A percentile compares a stretch with the other conserved stretches of the same genome.
phyloP scores from a whole-genome alignment of 2,888 invertebrate genomes.

The Pinctada fucata region DNA sequence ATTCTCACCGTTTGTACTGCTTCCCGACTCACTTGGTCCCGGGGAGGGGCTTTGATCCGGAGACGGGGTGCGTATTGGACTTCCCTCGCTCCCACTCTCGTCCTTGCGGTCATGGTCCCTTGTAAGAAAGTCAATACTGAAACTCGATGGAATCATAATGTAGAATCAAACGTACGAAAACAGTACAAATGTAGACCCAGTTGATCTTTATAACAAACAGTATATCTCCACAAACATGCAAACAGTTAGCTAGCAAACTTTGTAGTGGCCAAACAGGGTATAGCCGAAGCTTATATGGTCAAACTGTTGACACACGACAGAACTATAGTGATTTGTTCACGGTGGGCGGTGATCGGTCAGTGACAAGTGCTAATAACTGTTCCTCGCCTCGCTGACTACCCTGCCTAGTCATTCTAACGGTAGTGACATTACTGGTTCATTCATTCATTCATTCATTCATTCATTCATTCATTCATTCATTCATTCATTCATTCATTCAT shows the following conservation, averaged over 20 bases:
- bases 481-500: no score
- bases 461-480: no score
- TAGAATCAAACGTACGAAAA: no score
- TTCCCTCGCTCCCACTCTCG: conserved; percentile 6
- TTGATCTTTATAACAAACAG: not conserved
- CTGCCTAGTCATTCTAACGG: no score
- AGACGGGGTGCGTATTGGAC: conserved; percentile 20
- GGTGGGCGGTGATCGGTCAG: not conserved
- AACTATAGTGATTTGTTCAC: not conserved
- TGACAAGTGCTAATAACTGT: not conserved
- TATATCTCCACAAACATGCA: not conserved
- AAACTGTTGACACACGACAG: conserved; percentile 4
- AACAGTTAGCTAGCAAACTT: not conserved
- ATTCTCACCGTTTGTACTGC: conserved; percentile 21
- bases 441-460: no score
- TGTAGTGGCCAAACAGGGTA: not conserved
- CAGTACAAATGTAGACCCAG: not conserved
- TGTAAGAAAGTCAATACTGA: conserved; percentile 53
- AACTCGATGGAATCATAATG: conserved; percentile 37
- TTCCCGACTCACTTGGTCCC: conserved; percentile 27
- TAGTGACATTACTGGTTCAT: no score
- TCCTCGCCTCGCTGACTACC: not conserved
- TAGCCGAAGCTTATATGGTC: not conserved
- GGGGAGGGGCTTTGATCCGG: conserved; percentile 12
- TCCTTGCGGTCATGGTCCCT: conserved; percentile 6